Evolutionary conservation across 2,113 vertebrate genomes (phyloP), one percentile per base, ranked within the genome.

Genomic region (Hippocampus zosterae): DNA sequence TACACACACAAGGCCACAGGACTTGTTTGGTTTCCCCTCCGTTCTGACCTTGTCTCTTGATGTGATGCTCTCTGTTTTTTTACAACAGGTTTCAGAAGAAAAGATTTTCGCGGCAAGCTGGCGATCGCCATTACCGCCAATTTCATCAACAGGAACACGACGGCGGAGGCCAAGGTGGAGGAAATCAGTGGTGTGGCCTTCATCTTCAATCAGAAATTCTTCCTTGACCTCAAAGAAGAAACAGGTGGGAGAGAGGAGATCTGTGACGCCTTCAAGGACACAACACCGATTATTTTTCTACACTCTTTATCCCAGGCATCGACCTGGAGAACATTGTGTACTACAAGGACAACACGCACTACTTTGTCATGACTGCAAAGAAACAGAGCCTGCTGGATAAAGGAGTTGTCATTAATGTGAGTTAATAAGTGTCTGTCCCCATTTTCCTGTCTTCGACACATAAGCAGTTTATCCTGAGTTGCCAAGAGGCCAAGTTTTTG

Each of bases 191-290:
- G 97, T 0, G 96, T 99, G 78, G 97, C 97, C 84, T 99, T 98
- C 83, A 99, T 99, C 89, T 99, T 98, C 89, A 99, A 99, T 84
- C 97, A 98, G 90, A 98, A 98, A 85, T 98, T 99, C 88, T 99
- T 99, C 77, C 94, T 95, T 71, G 96, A 98, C 81, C 93, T 99
- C 70, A 98, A 93, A 88, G 96, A 98, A 76, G 96, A 97, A 85
- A 98, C 96, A 6, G 97, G 97, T 99, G 72, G 52, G 91, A 72
- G 33, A 55, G 33, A 65, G 9, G 21, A 65, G 5, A 33, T 55
- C 27, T 27, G 18, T 40, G 52, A 56, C 15, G 21, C 29, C 37
- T 55, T 40, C 52, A 56, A 33, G 16, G 27, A 23, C 29, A 23
- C 2, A 7, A 41, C 19, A 1, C 33, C 3, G 7, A 33, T 60